phyloP scores from a whole-genome alignment of 2,797 vertebrate species.

The Pangasius krempfi region DNA sequence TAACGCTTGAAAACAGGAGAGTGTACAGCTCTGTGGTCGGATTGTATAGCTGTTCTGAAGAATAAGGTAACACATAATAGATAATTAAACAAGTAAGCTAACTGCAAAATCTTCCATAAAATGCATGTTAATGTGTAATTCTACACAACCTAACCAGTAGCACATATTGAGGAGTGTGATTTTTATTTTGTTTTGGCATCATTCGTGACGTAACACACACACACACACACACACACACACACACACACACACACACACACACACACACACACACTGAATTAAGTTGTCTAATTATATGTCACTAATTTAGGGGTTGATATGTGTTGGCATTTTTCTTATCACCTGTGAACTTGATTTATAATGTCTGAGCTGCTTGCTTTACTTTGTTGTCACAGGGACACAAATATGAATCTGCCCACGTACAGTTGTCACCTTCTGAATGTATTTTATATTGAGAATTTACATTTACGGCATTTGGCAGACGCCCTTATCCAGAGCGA shows the following conservation, averaged over 20 bases:
- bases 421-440: not conserved
- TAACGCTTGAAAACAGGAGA: not conserved
- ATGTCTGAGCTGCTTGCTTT: not conserved
- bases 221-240: not conserved
- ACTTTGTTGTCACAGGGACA: not conserved
- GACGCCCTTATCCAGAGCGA: too few relatives aligned
- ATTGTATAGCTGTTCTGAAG: not conserved
- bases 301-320: not conserved
- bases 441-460: not conserved
- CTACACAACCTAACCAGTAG: too few relatives aligned
- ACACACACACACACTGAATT: not conserved
- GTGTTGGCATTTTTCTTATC: not conserved
- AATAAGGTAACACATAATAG: not conserved
- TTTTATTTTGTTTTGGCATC: not conserved
- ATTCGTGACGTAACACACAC: not conserved
- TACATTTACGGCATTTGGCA: too few relatives aligned
- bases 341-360: not conserved
- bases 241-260: too few relatives aligned
- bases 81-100: not conserved
- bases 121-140: not conserved
- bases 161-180: not conserved
- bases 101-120: not conserved
- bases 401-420: not conserved
- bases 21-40: not conserved
- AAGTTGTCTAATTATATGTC: not conserved